phyloP scores from a whole-genome alignment of 2,797 vertebrate genomes.

The Mergus octosetaceus region DNA sequence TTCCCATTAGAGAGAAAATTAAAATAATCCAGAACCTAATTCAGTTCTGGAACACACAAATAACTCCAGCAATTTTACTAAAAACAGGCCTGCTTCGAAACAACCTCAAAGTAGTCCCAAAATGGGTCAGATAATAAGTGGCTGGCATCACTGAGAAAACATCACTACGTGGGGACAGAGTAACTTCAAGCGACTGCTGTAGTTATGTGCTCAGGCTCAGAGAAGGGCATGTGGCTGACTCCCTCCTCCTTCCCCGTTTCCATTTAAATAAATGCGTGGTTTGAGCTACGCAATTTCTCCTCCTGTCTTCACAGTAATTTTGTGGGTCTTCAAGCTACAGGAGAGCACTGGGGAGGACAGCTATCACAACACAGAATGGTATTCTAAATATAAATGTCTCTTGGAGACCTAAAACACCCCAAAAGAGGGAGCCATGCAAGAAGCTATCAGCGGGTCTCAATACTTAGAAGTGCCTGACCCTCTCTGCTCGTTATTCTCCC shows the following conservation, averaged over 20 bases:
- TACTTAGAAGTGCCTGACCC: neutral
- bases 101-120: neutral
- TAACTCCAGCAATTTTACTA: neutral
- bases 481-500: neutral
- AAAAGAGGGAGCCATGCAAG: neutral
- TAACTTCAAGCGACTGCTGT: neutral
- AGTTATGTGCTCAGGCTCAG: neutral
- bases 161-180: neutral
- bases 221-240: neutral
- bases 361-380: neutral
- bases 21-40: conserved; percentile 8
- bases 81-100: neutral
- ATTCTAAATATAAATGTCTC: neutral
- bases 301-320: neutral
- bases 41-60: neutral
- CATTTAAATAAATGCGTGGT: neutral
- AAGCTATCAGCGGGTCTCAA: neutral
- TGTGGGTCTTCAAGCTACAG: neutral
- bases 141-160: neutral
- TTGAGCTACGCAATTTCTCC: neutral
- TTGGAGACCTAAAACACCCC: neutral
- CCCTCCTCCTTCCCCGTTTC: neutral
- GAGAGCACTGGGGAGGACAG: neutral
- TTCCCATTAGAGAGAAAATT: neutral
- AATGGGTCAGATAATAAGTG: neutral